A percentile compares a stretch with the other conserved stretches of the same genome.
Conservation (phyloP, 2,113 vertebrate species). For the Cololabis saira region DNA sequence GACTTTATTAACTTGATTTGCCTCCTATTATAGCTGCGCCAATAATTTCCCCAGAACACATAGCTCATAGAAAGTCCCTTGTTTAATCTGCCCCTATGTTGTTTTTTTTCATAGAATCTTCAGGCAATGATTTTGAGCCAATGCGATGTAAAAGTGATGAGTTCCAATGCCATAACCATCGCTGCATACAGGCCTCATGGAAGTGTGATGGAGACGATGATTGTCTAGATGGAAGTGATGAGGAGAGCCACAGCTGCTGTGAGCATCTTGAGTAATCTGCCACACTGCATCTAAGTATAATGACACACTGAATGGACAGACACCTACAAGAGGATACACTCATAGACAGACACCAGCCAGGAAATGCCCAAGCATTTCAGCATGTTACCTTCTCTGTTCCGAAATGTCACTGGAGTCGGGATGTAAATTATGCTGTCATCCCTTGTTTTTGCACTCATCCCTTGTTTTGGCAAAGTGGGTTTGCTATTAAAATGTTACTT, state of each 20-base stretch:
- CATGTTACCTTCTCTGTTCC: slow-evolving; percentile 43
- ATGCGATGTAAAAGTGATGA: slow-evolving; percentile 87
- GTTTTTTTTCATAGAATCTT: slow-evolving; percentile 70
- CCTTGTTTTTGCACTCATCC: too few relatives aligned
- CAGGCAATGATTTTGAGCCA: slow-evolving; percentile 75
- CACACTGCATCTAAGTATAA: slow-evolving; percentile 10
- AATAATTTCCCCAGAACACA: slow-evolving; percentile 38
- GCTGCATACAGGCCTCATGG: slow-evolving; percentile 91
- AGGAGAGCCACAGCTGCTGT: slow-evolving; percentile 89
- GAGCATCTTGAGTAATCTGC: slow-evolving; percentile 47
- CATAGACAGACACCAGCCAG: slow-evolving; percentile 9
- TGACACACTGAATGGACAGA: not conserved
- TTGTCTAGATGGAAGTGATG: slow-evolving; percentile 95
- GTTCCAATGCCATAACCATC: slow-evolving; percentile 92
- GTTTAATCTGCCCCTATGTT: slow-evolving; percentile 18
- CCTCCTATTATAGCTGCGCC: slow-evolving; percentile 37
- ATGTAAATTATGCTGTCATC: slow-evolving; percentile 28
- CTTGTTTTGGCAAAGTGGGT: slow-evolving; percentile 16
- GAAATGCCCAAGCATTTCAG: slow-evolving; percentile 15
- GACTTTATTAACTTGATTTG: slow-evolving; percentile 53
- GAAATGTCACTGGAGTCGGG: slow-evolving; percentile 50
- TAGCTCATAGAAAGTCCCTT: slow-evolving; percentile 24
- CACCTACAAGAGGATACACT: not conserved
- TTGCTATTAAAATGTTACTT: slow-evolving; percentile 56
- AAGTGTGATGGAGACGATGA: slow-evolving; percentile 96